Conservation (phyloP, 2,113 vertebrate genomes). For the Mastomys coucha region DNA sequence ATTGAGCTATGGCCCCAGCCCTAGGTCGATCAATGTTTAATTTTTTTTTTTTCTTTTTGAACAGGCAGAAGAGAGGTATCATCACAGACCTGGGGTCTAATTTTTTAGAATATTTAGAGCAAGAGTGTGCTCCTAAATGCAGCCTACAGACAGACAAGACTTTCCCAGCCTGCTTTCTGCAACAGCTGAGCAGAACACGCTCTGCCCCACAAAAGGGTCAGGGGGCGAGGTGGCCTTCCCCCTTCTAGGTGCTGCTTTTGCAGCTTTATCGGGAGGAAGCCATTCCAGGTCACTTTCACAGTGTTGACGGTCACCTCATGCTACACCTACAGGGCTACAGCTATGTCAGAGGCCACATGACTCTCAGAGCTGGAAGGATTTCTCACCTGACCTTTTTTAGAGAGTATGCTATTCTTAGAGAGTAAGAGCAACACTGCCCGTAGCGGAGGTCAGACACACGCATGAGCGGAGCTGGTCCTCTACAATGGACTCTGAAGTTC, state of each 20-base stretch:
- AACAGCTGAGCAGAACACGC: background rate
- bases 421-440: background rate
- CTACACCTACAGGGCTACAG: background rate
- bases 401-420: background rate
- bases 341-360: background rate
- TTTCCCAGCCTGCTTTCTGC: background rate
- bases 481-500: background rate
- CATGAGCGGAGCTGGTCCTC: background rate
- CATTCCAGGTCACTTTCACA: background rate
- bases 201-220: background rate
- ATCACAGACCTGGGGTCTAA: background rate
- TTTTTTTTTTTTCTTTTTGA: background rate
- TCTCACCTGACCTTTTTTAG: background rate
- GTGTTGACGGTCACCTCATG: background rate
- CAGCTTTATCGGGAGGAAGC: conserved; percentile 14
- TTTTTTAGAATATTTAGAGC: background rate
- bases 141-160: background rate
- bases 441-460: background rate
- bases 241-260: background rate
- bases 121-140: background rate
- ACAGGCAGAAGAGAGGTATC: background rate
- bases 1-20: background rate
- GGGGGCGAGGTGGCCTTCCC: background rate
- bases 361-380: background rate
- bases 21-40: background rate